phyloP scores from a whole-genome alignment of 2,797 vertebrate species.

The Danio tinwini region DNA sequence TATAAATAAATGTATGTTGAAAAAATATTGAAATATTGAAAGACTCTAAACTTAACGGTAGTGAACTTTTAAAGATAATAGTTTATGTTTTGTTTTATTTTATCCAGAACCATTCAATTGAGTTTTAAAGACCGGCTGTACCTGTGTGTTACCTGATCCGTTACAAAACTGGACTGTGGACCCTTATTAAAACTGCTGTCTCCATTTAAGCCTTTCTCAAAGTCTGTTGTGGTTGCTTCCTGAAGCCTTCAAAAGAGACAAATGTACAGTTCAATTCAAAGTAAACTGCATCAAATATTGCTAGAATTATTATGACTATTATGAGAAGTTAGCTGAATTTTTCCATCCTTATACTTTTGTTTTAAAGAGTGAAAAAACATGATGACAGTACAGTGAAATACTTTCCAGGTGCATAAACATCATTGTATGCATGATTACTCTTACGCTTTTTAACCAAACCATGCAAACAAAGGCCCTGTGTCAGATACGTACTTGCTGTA shows the following conservation, averaged over 20 bases:
- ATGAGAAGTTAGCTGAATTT: background rate
- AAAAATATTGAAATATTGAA: no score
- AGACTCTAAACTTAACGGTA: no score
- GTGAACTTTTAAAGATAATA: background rate
- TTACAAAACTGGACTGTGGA: conserved; percentile 24
- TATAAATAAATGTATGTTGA: no score
- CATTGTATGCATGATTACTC: background rate
- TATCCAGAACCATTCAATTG: background rate
- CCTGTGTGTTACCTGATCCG: conserved; percentile 32
- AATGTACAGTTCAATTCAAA: background rate
- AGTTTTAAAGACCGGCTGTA: conserved; percentile 21
- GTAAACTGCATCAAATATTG: background rate
- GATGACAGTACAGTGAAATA: background rate
- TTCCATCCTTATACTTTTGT: background rate
- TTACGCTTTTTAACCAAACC: background rate
- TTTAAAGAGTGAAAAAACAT: background rate
- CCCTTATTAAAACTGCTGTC: conserved; percentile 15
- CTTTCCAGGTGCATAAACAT: background rate
- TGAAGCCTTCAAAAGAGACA: conserved; percentile 49
- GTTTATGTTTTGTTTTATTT: background rate
- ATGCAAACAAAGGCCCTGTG: conserved; percentile 34
- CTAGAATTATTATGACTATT: background rate
- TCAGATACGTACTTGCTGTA: conserved; percentile 79
- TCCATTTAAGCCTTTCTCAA: conserved; percentile 54
- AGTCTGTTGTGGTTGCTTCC: conserved; percentile 22